A percentile compares a stretch with the other conserved stretches of the same genome.
These are phyloP conservation scores for Sceloporus undulatus DNA, from an alignment of 2,113 vertebrate genomes.

Conservation along the genomic window DNA sequence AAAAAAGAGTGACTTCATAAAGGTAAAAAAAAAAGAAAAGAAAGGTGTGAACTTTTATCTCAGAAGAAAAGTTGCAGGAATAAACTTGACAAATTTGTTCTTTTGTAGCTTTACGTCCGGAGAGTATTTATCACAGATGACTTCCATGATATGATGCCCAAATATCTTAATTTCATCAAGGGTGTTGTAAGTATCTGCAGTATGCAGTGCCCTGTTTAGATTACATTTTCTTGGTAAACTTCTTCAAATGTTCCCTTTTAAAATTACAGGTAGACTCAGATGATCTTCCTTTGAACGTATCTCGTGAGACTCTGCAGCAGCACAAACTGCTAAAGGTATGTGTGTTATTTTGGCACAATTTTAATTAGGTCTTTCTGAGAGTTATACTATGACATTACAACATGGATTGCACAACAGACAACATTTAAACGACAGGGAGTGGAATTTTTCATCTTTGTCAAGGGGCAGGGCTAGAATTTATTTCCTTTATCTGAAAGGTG, in stretches of 20 bases:
- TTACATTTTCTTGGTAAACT: neutral
- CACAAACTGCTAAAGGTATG: conserved; percentile 96
- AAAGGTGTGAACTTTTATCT: neutral
- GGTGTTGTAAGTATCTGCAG: conserved; percentile 90
- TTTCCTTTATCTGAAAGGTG: neutral
- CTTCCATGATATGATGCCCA: conserved; percentile 99
- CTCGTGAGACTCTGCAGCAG: conserved; percentile 97
- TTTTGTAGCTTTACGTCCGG: conserved; percentile 91
- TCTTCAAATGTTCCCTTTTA: conserved; percentile 13
- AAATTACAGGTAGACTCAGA: conserved; percentile 93
- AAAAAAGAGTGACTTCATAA: conserved; percentile 98
- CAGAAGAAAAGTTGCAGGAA: neutral
- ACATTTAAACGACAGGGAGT: neutral
- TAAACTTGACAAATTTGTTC: neutral
- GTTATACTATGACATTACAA: neutral
- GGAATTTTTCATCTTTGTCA: too few relatives aligned
- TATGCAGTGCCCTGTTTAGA: accelerated
- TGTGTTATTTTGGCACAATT: neutral
- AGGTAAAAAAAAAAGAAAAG: conserved; percentile 77
- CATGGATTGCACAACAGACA: neutral
- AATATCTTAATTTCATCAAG: conserved; percentile 97
- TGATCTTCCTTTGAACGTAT: conserved; percentile 97
- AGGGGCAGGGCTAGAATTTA: too few relatives aligned
- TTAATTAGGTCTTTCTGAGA: neutral
- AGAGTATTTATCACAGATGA: conserved; percentile 99